Evolutionary conservation across 1,140 invertebrate species (phyloP).

Genomic region (Bicyclus anynana): DNA sequence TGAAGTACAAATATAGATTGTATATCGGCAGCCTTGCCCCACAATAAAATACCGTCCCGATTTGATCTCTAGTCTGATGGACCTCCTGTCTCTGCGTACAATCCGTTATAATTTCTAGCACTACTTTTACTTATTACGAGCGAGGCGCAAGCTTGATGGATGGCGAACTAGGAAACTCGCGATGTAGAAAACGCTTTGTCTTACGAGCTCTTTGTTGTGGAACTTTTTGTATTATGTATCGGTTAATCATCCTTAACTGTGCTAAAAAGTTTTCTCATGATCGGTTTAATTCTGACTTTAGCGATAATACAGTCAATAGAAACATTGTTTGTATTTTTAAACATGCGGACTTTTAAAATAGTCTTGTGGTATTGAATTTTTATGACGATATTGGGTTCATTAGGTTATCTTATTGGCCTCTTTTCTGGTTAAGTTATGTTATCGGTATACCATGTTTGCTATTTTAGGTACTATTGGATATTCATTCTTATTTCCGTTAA

Average conservation of each 20-base stretch:
- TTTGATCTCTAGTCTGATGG: background rate
- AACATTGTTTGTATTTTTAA: background rate
- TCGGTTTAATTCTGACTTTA: background rate
- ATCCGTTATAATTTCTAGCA: conserved; percentile 33
- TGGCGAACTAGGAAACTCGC: conserved; percentile 23
- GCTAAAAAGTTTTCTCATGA: background rate
- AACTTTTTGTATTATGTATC: conserved; percentile 5
- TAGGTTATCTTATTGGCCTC: too few species aligned
- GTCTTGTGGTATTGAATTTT: too few species aligned
- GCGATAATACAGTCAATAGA: background rate
- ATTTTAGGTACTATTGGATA: too few species aligned
- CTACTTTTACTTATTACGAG: conserved; percentile 29
- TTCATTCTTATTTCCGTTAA: too few species aligned
- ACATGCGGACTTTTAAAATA: too few species aligned
- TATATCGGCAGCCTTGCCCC: too few species aligned
- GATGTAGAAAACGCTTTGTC: conserved; percentile 16
- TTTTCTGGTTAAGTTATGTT: too few species aligned
- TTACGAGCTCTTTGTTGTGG: conserved; percentile 12
- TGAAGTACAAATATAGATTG: too few species aligned
- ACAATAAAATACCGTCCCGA: conserved; percentile 1
- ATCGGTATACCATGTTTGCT: too few species aligned
- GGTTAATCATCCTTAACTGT: background rate
- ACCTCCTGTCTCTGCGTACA: conserved; percentile 1
- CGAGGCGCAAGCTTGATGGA: conserved; percentile 33
- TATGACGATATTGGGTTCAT: too few species aligned